Conservation (phyloP, 1,140 invertebrate genomes). For the Xylocopa sonorina region DNA sequence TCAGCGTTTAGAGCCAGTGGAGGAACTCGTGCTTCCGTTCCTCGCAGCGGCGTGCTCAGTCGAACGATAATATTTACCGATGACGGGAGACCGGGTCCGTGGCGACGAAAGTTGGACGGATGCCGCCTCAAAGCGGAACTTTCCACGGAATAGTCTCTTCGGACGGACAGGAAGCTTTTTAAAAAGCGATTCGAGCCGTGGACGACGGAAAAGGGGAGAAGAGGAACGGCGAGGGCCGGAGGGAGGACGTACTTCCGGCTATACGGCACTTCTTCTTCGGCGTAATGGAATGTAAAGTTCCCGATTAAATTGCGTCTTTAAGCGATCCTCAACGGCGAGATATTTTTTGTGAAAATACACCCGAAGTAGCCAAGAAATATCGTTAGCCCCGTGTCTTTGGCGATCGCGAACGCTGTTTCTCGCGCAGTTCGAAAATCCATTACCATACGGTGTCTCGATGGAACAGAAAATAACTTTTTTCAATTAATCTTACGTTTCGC, state of each 20-base stretch:
- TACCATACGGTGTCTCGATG: constrained; percentile 1
- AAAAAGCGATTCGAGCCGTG: constrained; percentile 21
- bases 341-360: constrained; percentile 50
- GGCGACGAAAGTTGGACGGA: background rate
- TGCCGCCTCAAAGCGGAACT: constrained; percentile 22
- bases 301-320: constrained; percentile 52
- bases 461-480: constrained; percentile 14
- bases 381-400: constrained; percentile 21
- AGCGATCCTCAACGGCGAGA: constrained; percentile 35
- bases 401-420: background rate
- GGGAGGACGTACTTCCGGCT: constrained; percentile 21
- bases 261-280: constrained; percentile 34
- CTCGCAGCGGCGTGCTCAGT: background rate
- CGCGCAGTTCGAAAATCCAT: constrained; percentile 5
- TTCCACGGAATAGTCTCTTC: background rate
- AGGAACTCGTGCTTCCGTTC: background rate
- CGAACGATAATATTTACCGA: constrained; percentile 17
- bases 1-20: background rate
- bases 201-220: background rate
- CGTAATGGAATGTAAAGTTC: constrained; percentile 47
- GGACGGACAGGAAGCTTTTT: constrained; percentile 37
- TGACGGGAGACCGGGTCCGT: background rate
- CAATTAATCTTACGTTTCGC: background rate
- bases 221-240: no score
- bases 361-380: constrained; percentile 41